Conservation (phyloP, 2,113 vertebrate species). For the Amphiprion ocellaris region DNA sequence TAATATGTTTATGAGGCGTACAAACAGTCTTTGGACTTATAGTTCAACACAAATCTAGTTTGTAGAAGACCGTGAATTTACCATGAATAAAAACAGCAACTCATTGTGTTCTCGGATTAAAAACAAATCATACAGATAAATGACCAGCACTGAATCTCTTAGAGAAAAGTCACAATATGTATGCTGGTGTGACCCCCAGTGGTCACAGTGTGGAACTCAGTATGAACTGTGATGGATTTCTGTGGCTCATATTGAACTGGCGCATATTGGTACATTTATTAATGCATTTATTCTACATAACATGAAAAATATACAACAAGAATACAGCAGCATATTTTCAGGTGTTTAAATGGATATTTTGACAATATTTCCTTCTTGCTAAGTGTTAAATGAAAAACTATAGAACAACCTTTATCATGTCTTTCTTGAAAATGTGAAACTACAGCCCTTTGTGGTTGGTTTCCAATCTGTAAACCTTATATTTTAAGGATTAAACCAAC, state of each 20-base stretch:
- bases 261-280: conserved; percentile 21
- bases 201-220: conserved; percentile 36
- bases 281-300: conserved; percentile 6
- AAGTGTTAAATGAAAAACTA: too few species aligned
- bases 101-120: neutral
- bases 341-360: neutral
- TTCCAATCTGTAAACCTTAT: too few species aligned
- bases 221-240: neutral
- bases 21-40: conserved; percentile 7
- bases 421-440: too few species aligned
- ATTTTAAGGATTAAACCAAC: too few species aligned
- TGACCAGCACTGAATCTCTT: neutral
- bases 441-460: too few species aligned
- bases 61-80: neutral
- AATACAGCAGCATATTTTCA: neutral
- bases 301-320: neutral
- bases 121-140: neutral
- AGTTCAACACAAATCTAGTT: neutral
- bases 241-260: neutral
- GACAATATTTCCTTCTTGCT: neutral
- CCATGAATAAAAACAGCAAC: neutral
- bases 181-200: conserved; percentile 57
- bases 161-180: neutral
- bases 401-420: too few species aligned
- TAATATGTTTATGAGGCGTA: neutral